Percentiles rank a stretch among this genome's conserved stretches.
Conservation (phyloP, 2,888 invertebrate genomes). For the Cyaniris semiargus region DNA sequence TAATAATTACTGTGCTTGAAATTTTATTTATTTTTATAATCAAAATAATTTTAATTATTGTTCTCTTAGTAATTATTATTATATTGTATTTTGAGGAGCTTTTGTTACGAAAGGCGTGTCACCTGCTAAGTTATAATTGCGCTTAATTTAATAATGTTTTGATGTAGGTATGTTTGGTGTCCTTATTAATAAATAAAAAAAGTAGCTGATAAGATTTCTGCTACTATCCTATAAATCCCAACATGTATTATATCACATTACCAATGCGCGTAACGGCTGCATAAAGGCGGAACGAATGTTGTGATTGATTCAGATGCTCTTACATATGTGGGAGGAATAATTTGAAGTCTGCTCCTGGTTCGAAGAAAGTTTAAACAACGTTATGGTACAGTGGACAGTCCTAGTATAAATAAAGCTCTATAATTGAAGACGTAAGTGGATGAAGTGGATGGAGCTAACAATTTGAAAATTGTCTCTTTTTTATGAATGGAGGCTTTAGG, state of each 20-base stretch:
- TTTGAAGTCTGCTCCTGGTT: conserved; percentile 69
- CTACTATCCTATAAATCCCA: neutral
- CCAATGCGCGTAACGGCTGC: conserved; percentile 60
- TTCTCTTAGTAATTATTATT: no score
- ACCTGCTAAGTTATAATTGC: no score
- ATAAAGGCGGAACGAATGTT: conserved; percentile 66
- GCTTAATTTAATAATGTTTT: no score
- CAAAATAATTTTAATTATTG: no score
- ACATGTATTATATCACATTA: conserved; percentile 53
- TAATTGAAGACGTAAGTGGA: neutral
- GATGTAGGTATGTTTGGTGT: no score
- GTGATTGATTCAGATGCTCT: conserved; percentile 79
- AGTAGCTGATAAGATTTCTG: neutral
- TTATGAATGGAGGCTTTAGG: no score
- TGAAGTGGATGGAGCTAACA: neutral
- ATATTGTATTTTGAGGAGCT: no score
- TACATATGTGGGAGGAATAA: conserved; percentile 78
- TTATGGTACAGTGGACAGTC: conserved; percentile 50
- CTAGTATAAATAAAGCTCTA: neutral
- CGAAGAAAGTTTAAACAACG: conserved; percentile 40
- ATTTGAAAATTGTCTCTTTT: no score
- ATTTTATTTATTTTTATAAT: no score
- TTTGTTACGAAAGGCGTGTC: no score
- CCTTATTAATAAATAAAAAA: no score
- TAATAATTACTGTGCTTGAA: no score